Percentiles rank a stretch among this genome's conserved stretches.
Evolutionary conservation across 2,888 invertebrate genomes (phyloP).

Genomic region (Tubulanus polymorphus): DNA sequence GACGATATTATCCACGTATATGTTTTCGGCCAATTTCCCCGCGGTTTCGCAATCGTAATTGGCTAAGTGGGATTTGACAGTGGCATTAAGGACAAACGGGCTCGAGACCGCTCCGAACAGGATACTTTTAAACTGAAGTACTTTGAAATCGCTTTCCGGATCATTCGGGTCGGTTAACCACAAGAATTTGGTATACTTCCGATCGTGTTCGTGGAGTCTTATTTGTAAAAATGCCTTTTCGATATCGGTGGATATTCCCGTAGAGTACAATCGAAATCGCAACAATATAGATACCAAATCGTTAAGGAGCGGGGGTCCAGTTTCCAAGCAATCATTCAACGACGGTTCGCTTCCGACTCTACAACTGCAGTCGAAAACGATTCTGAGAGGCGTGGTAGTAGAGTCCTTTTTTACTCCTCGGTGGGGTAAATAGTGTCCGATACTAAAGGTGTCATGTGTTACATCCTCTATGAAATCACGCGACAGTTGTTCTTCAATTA

Average conservation of each 20-base stretch:
- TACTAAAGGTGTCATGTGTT: background rate
- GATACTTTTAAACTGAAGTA: constrained; percentile 10
- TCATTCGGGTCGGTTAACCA: constrained; percentile 11
- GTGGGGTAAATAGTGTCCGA: constrained; percentile 16
- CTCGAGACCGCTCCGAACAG: constrained; percentile 12
- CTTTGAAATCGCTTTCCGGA: constrained; percentile 7
- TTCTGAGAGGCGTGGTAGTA: constrained; percentile 9
- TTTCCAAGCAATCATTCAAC: constrained; percentile 14
- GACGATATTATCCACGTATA: constrained; percentile 16
- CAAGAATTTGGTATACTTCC: no score
- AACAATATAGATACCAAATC: constrained; percentile 10
- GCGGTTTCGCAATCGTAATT: background rate
- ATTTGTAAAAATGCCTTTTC: constrained; percentile 16
- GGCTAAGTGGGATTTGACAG: constrained; percentile 1
- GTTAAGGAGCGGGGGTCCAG: constrained; percentile 12
- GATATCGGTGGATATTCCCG: constrained; percentile 13
- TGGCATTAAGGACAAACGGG: background rate
- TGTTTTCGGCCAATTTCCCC: constrained; percentile 1
- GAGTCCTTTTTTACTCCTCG: constrained; percentile 9
- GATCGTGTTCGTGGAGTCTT: no score
- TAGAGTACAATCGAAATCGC: background rate
- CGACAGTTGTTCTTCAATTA: constrained; percentile 9
- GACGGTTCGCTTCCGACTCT: constrained; percentile 13
- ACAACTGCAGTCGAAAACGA: constrained; percentile 15
- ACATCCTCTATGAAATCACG: constrained; percentile 14